Evolutionary conservation across 2,888 invertebrate species (phyloP), one percentile per base, ranked within the genome.

Genomic region (Acronicta psi): DNA sequence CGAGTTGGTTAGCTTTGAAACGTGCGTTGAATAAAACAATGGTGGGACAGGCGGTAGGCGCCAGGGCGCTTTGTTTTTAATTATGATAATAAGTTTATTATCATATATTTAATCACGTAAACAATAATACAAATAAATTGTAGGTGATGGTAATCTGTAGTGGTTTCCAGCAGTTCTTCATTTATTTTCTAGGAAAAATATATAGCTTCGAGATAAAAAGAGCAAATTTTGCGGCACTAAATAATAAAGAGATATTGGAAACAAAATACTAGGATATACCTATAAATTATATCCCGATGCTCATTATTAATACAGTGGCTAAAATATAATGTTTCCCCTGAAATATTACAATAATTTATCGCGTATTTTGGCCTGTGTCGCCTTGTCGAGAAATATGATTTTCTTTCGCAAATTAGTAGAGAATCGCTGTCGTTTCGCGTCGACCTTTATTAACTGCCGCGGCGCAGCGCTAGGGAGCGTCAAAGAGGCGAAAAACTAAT

Each of bases 291-390:
- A 41, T 20, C 23, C 40, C 6, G 11, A 17, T 29, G 14, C 23
- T 69, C 44, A 51, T 63, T 59, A 66, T 45, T 25, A 49, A 55
- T 13, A 46, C 42, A 37, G 6, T 14, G 43, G 36, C 25, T 37
- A 41, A 37, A 14, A 69, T 44, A 58, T 45, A 38, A 37, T 25
- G 18, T 51, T 37, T 41, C 52, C 17, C 16, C 2, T 16, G 40
- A 41, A 55, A 68, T 55, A 44, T 34, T 49, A 34, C 16, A 37
- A 25, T 41, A 43, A 61, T 61, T 66, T 50, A 62, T 63, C 14
- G 49, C 40, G 4, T 36, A 36, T 36, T 52, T 17, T 49, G 41
- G 16, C 46, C 13, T 56, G 16, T 18, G 36, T 41, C 23, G 18
- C 18, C 10, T 16, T 45, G 41, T 49, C 29, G 25, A 47, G 70